Base-by-base conservation (phyloP, 2,797 vertebrate species). In the Paramormyrops hopkinsi region DNA sequence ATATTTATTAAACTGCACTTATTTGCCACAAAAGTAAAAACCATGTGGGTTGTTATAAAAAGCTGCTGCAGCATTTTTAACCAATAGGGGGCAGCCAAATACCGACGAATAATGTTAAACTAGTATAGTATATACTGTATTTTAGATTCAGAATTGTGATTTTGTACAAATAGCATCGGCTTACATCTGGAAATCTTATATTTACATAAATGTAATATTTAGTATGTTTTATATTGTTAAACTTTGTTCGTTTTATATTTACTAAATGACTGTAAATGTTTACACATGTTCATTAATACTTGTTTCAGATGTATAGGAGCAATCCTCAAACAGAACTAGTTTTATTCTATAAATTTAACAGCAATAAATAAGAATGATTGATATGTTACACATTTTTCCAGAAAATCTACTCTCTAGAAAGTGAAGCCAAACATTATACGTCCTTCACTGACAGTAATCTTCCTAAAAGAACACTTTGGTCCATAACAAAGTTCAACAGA, bases 401-500 rank as follows among this genome's bases (percentile, higher is more conserved):
- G 37, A 37, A 19, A 79, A 44, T 19, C 2, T 79, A 50, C 51
- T 86, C 51, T 37, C 12, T 56, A 50, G 51, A 56, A 86, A 56
- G n/a, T 56, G 25, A 50, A 86, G 17, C 12, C 6, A 86, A 56
- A 29, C 83, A 62, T 89, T 59, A 56, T 22, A 89, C 1, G 5
- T 29, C 22, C 41, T 83, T 62, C 56, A 69, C 41, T 51, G 79
- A 29, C 82, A 85, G 46, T 84, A 62, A 89, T 46, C 76, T 56
- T 29, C 59, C 9, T 48, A 86, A 4, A 46, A 86, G 48, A 89
- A 86, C 44, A 89, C 84, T 19, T 65, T 65, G 88, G 29, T 89
- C 56, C 79, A 46, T 88, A 56, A 22, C 83, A 89, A 89, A 87
- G 88, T 88, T 90, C 89, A 89, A 19, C 29, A 41, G 59, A 19